Conservation (phyloP, 2,888 invertebrate genomes). For the Xestia ashworthii region DNA sequence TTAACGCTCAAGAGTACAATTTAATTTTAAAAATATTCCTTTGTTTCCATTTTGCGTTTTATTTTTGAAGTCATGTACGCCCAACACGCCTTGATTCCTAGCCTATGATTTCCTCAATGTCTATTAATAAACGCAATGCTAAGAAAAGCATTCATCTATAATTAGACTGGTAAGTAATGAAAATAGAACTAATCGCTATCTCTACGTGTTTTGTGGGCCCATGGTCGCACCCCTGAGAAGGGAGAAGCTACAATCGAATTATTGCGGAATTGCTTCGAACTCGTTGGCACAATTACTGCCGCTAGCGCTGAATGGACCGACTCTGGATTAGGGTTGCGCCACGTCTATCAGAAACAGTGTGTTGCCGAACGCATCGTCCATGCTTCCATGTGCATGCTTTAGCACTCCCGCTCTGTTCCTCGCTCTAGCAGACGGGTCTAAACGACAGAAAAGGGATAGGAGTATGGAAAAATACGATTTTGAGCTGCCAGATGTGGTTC, state of each 20-base stretch:
- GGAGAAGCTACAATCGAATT: constrained; percentile 49
- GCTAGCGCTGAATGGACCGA: background rate
- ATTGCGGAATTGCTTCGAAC: constrained; percentile 43
- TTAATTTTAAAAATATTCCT: background rate
- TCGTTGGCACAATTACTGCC: constrained; percentile 45
- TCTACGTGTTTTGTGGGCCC: background rate
- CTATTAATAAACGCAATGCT: background rate
- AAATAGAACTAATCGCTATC: constrained; percentile 8
- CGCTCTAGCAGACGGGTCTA: too few relatives aligned
- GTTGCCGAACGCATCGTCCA: background rate
- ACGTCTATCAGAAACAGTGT: background rate
- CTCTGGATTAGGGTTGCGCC: constrained; percentile 1
- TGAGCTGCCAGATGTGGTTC: too few relatives aligned
- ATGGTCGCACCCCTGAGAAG: constrained; percentile 1
- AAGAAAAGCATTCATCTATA: background rate
- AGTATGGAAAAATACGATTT: too few relatives aligned
- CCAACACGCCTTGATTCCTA: background rate
- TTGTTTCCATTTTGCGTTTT: background rate
- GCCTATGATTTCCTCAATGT: too few relatives aligned
- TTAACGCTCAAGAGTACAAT: constrained; percentile 1
- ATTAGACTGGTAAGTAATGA: background rate
- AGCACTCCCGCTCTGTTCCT: too few relatives aligned
- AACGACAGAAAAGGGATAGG: too few relatives aligned
- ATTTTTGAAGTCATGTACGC: background rate
- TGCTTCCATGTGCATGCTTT: too few relatives aligned